Evolutionary conservation across 2,113 vertebrate genomes (phyloP).

Genomic region (Aegotheles bennettii): DNA sequence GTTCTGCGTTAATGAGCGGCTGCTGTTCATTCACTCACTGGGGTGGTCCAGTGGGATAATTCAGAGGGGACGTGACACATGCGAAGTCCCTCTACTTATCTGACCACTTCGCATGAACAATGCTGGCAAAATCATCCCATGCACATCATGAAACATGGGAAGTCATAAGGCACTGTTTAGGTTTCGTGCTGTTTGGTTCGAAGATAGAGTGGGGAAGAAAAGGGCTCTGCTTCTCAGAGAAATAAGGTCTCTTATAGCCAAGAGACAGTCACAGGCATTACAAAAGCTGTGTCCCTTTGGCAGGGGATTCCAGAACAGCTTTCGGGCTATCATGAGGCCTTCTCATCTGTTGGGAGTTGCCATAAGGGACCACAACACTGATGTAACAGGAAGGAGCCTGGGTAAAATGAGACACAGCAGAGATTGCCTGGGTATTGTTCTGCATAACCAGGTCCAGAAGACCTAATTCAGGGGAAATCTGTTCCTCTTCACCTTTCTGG

Average conservation of each 20-base stretch:
- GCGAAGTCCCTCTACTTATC: neutral
- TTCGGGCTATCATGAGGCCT: neutral
- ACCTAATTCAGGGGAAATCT: neutral
- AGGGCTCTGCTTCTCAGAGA: neutral
- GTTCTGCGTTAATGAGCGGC: slow-evolving; percentile 13
- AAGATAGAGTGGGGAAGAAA: neutral
- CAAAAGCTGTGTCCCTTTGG: neutral
- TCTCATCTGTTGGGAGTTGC: neutral
- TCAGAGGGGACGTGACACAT: neutral
- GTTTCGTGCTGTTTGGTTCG: neutral
- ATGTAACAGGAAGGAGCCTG: neutral
- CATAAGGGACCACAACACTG: neutral
- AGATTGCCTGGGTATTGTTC: neutral
- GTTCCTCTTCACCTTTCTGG: neutral
- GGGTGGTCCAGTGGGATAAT: neutral
- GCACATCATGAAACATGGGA: neutral
- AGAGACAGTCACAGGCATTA: neutral
- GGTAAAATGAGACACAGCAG: neutral
- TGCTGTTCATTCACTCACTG: neutral
- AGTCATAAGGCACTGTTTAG: neutral
- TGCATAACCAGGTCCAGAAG: neutral
- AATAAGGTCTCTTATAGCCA: neutral
- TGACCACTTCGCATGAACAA: fast-evolving
- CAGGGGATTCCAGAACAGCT: neutral
- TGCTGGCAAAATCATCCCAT: neutral